Conservation (phyloP, 2,113 vertebrate species). For the Myiozetetes cayanensis region DNA sequence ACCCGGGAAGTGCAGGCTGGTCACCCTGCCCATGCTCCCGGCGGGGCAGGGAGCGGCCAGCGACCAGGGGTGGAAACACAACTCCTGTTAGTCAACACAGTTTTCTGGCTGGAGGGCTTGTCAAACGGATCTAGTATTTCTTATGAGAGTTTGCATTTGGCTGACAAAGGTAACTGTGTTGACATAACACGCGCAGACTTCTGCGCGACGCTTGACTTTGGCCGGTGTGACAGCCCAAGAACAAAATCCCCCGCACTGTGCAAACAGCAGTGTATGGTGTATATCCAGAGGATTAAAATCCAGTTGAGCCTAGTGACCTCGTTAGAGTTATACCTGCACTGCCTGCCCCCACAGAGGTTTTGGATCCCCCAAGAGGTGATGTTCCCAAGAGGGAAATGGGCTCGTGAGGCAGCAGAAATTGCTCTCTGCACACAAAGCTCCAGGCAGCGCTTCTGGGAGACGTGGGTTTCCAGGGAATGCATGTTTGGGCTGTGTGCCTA, state of each 20-base stretch:
- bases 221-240: not conserved
- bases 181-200: constrained; percentile 25
- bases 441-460: not conserved
- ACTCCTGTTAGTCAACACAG: not conserved
- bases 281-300: not conserved
- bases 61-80: not conserved
- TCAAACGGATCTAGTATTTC: constrained; percentile 8
- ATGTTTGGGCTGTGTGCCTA: not conserved
- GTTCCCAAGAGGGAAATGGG: not conserved
- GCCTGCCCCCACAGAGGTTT: not conserved
- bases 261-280: not conserved
- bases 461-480: accelerated
- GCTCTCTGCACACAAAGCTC: not conserved
- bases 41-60: not conserved
- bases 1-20: not conserved
- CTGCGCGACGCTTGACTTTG: not conserved
- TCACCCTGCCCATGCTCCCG: not conserved
- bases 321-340: not conserved
- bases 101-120: not conserved
- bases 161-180: constrained; percentile 27
- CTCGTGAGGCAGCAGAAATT: not conserved
- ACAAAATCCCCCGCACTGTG: not conserved
- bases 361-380: accelerated
- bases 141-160: not conserved
- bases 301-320: not conserved